Percentiles rank a stretch among this genome's conserved stretches.
phyloP scores from a whole-genome alignment of 2,888 invertebrate genomes.

The Andrena bicolor region DNA sequence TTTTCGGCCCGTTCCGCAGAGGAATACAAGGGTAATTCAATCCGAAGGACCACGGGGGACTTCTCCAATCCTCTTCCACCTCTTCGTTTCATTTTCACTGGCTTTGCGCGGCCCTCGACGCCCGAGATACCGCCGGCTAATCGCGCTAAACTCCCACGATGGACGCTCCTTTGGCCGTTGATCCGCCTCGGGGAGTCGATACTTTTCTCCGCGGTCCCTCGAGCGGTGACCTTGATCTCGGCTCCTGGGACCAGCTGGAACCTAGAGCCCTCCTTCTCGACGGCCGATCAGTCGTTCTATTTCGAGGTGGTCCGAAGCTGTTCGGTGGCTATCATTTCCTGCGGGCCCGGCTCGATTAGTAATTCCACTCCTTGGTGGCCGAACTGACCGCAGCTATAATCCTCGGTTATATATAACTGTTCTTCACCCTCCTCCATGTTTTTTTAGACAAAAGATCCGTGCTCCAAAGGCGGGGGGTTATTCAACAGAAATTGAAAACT shows the following conservation, averaged over 20 bases:
- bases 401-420: too few species aligned
- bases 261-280: too few species aligned
- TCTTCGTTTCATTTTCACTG: slow-evolving; percentile 31
- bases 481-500: not conserved
- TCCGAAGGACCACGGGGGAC: slow-evolving; percentile 38
- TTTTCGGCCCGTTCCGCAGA: slow-evolving; percentile 33
- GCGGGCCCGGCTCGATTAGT: too few species aligned
- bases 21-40: slow-evolving; percentile 65
- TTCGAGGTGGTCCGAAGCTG: too few species aligned
- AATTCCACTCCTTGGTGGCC: too few species aligned
- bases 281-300: too few species aligned
- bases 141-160: slow-evolving; percentile 4
- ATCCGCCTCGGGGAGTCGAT: slow-evolving; percentile 3
- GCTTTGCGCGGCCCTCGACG: slow-evolving; percentile 14
- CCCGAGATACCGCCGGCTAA: slow-evolving; percentile 25
- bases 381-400: too few species aligned
- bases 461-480: not conserved
- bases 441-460: too few species aligned
- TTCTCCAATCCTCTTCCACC: slow-evolving; percentile 14
- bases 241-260: too few species aligned
- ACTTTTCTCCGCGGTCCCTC: not conserved
- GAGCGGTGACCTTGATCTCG: not conserved
- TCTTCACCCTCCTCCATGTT: too few species aligned
- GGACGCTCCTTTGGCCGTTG: not conserved
- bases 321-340: too few species aligned